Conservation (phyloP, 37 sponge, comb jelly and placozoan genomes). For the Halichondria panicea region DNA sequence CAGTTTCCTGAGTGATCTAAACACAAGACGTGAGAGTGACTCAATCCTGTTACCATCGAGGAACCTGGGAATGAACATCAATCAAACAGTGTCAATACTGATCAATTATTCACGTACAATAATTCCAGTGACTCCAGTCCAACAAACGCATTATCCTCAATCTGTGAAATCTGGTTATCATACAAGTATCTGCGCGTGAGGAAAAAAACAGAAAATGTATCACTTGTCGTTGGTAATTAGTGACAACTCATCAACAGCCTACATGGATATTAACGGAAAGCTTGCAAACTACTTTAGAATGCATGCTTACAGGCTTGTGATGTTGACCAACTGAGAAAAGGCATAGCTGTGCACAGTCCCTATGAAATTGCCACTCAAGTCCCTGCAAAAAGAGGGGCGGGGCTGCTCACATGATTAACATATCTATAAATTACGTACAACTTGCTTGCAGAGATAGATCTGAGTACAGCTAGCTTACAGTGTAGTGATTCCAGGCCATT, state of each 20-base stretch:
- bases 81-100: neutral
- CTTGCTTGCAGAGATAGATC: too few relatives aligned
- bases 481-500: constrained; percentile 31
- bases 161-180: constrained; percentile 24
- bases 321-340: constrained; percentile 20
- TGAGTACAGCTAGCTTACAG: constrained; percentile 35
- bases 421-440: too few relatives aligned
- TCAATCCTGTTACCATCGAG: constrained; percentile 50
- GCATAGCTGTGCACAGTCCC: constrained; percentile 1
- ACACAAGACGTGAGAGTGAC: constrained; percentile 25
- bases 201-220: neutral
- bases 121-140: constrained; percentile 29
- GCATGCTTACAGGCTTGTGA: constrained; percentile 48
- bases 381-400: constrained; percentile 44
- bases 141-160: constrained; percentile 45
- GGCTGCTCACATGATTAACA: constrained; percentile 11
- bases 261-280: constrained; percentile 4
- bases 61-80: constrained; percentile 12
- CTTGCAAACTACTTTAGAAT: neutral
- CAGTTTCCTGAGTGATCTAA: constrained; percentile 21
- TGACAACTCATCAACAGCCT: neutral
- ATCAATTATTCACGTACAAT: constrained; percentile 29
- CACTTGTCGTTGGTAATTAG: neutral
- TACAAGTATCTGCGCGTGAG: constrained; percentile 36
- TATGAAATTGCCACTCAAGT: constrained; percentile 48